These are phyloP conservation scores for Cygnus atratus DNA, from an alignment of 2,113 vertebrate genomes.

Conservation along the genomic window DNA sequence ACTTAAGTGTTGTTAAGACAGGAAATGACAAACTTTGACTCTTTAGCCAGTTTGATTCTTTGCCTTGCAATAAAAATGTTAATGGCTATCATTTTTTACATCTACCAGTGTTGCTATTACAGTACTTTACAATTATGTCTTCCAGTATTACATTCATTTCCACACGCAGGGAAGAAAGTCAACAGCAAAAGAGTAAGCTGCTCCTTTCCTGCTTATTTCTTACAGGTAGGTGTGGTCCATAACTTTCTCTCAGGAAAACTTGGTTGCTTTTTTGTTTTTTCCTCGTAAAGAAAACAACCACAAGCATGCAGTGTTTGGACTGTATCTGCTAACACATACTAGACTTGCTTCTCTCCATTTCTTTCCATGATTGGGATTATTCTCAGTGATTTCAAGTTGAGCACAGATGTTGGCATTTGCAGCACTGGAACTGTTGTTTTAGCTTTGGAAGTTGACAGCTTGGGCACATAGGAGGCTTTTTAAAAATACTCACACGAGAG, in stretches of 20 bases:
- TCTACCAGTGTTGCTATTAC: not conserved
- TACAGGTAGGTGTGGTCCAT: not conserved
- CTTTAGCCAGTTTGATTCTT: not conserved
- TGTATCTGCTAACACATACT: not conserved
- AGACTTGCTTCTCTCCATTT: not conserved
- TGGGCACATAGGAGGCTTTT: not conserved
- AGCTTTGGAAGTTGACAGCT: not conserved
- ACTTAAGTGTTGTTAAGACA: not conserved
- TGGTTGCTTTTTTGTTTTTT: not conserved
- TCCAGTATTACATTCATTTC: not conserved
- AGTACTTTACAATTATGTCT: not conserved
- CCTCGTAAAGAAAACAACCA: not conserved
- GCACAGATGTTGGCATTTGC: not conserved
- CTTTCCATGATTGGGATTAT: not conserved
- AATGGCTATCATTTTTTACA: not conserved
- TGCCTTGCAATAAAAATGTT: constrained; percentile 8
- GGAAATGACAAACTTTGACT: constrained; percentile 12
- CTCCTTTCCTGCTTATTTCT: not conserved
- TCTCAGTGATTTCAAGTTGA: not conserved
- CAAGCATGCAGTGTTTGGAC: not conserved
- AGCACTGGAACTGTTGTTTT: not conserved
- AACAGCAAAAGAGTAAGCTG: not conserved
- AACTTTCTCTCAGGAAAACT: not conserved
- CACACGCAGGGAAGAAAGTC: not conserved
- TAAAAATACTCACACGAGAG: not conserved